Percentiles rank a stretch among this genome's conserved stretches.
These are phyloP conservation scores for Platygyra sinensis DNA, from an alignment of 64 coral and sea anemone genomes.

Conservation along the genomic window DNA sequence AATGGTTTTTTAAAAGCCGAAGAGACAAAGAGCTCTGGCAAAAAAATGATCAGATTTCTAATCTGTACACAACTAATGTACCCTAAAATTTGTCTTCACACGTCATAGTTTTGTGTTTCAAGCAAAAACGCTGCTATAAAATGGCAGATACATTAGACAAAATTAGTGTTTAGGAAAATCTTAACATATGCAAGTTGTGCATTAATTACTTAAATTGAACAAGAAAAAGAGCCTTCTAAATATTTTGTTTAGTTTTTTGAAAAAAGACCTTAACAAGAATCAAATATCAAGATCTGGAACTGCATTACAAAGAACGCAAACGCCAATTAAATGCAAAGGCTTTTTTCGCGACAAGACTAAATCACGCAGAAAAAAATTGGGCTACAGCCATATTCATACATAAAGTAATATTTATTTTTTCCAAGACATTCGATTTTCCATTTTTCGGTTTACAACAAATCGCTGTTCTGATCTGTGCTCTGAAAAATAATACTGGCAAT, in stretches of 20 bases:
- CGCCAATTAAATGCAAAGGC: too few species aligned
- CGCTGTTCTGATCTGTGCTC: not conserved
- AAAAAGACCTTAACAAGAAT: too few species aligned
- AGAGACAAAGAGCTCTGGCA: not conserved
- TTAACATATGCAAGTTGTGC: too few species aligned
- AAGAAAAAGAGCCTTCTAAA: too few species aligned
- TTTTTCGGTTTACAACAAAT: not conserved
- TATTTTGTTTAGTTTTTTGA: too few species aligned
- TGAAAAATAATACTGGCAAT: conserved; percentile 15
- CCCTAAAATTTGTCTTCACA: not conserved
- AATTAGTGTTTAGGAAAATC: too few species aligned
- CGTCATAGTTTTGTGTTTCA: not conserved
- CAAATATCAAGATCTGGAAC: too few species aligned
- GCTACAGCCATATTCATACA: too few species aligned
- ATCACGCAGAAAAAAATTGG: too few species aligned
- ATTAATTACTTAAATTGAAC: too few species aligned
- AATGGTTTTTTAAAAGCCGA: conserved; percentile 5
- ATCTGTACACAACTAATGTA: not conserved
- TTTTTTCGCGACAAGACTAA: too few species aligned
- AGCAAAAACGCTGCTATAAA: not conserved
- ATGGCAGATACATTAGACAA: not conserved
- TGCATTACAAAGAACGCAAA: too few species aligned
- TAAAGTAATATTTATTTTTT: not conserved
- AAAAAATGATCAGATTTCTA: conserved; percentile 1
- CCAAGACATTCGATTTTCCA: not conserved